Evolutionary conservation across 2,797 vertebrate genomes (phyloP).

Genomic region (Pseudochirops corinnae): DNA sequence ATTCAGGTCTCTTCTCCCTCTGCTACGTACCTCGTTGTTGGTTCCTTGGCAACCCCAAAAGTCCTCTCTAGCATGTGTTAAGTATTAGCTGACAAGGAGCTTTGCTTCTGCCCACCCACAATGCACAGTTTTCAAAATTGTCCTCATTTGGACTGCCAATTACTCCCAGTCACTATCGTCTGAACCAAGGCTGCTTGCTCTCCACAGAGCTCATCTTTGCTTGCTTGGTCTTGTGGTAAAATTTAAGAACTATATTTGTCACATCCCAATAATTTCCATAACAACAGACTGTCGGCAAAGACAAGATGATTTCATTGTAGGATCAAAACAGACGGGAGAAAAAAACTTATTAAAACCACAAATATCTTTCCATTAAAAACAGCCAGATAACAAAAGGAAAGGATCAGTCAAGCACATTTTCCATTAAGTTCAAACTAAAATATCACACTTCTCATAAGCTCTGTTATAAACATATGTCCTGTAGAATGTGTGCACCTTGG

Average conservation of each 20-base stretch:
- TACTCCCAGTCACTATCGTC: conserved; percentile 25
- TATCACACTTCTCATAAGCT: conserved; percentile 17
- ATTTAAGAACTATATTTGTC: conserved; percentile 52
- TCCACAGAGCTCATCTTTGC: conserved; percentile 36
- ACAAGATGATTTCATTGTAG: conserved; percentile 49
- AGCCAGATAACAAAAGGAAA: conserved; percentile 52
- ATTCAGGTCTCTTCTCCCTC: neutral
- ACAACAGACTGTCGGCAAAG: conserved; percentile 58
- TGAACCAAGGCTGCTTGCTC: conserved; percentile 25
- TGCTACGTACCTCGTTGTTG: conserved; percentile 15
- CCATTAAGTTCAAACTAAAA: conserved; percentile 24
- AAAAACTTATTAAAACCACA: conserved; percentile 57
- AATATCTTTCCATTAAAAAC: conserved; percentile 53
- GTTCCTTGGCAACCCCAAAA: conserved; percentile 73
- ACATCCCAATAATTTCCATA: conserved; percentile 46
- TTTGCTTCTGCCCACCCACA: conserved; percentile 65
- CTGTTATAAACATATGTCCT: neutral
- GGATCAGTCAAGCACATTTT: neutral
- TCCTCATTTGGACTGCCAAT: conserved; percentile 57
- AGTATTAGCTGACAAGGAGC: conserved; percentile 34
- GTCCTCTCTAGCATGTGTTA: neutral
- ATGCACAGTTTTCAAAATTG: conserved; percentile 53
- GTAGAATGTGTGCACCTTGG: neutral
- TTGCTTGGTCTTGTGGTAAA: conserved; percentile 35
- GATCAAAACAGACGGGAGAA: conserved; percentile 31